Percentiles rank a stretch among this genome's conserved stretches.
phyloP scores from a whole-genome alignment of 2,888 invertebrate species.

The Sminthurides aquaticus region DNA sequence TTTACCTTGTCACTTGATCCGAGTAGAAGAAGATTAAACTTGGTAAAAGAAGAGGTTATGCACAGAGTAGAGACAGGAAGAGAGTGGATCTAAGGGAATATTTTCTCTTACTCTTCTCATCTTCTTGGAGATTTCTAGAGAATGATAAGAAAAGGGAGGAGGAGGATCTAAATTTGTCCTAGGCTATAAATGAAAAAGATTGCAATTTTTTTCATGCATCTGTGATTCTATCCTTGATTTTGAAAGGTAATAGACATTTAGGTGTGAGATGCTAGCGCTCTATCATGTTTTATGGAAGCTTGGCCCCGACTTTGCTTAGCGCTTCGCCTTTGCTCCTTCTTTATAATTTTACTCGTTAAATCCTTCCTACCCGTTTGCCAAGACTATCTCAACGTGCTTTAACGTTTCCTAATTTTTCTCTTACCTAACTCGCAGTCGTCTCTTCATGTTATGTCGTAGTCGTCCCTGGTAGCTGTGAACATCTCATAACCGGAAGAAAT shows the following conservation, averaged over 20 bases:
- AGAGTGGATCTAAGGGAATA: no score
- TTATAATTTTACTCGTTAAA: no score
- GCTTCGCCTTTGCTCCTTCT: neutral
- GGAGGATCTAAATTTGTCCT: neutral
- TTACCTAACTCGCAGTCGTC: no score
- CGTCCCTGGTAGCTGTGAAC: no score
- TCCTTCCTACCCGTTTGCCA: no score
- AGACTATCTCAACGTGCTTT: no score
- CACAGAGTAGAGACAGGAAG: neutral
- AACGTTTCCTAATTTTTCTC: no score
- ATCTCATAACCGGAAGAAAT: no score
- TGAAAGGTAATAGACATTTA: neutral
- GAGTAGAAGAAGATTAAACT: neutral
- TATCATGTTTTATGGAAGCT: neutral
- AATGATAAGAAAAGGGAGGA: neutral
- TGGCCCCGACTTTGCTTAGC: no score
- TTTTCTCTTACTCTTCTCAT: no score
- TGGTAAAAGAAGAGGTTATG: neutral
- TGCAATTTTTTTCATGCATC: neutral
- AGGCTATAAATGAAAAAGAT: neutral
- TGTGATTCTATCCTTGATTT: neutral
- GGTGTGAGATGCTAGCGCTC: neutral
- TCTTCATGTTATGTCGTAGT: no score
- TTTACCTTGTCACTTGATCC: neutral
- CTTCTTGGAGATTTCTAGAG: neutral